Base-by-base conservation (phyloP, 2,797 vertebrate genomes). In the Brotogeris chrysoptera region DNA sequence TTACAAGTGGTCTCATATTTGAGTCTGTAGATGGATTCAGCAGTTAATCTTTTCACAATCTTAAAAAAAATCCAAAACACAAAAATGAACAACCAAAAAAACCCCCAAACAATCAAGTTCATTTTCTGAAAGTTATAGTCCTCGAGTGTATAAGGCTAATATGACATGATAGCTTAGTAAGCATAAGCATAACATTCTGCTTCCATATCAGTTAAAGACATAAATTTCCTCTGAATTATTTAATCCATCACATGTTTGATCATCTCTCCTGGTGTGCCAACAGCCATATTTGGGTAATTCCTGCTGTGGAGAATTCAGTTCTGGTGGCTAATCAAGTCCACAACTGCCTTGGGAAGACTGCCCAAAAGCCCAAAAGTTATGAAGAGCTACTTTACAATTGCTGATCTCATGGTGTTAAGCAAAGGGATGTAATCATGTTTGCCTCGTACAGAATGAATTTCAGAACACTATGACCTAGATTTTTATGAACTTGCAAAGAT, bases 381-480 rank as follows among this genome's bases (percentile, higher is more conserved):
- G 59, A 87, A 59, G 57, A 64, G 64, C 77, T 91, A 57, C 74
- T 89, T 78, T 65, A 49, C 72, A 47, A 43, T 63, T 65, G 88
- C 88, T 88, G 41, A 66, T 87, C 57, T 92, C 65, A 8, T 3
- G 38, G 52, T 72, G 47, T 60, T 89, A 43, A 86, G 79, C 72
- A 66, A 30, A 55, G 69, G 44, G 76, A 61, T 89, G 72, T 57
- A 53, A 92, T 95, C n/a, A 10, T 69, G 77, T 92, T 86, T 92
- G 82, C 65, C 61, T 76, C 1, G 0, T 59, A 79, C 21, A 12
- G 85, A 88, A 88, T 81, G 53, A 0, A 63, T 92, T 79, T 88
- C 87, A 79, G 89, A 92, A 94, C 81, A 70, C 0, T 6, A 38
- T 76, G 92, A 93, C 91, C 80, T 38, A 78, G 85, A 91, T 92